Base-by-base conservation (phyloP, 2,888 invertebrate genomes). In the Noctua pronuba region DNA sequence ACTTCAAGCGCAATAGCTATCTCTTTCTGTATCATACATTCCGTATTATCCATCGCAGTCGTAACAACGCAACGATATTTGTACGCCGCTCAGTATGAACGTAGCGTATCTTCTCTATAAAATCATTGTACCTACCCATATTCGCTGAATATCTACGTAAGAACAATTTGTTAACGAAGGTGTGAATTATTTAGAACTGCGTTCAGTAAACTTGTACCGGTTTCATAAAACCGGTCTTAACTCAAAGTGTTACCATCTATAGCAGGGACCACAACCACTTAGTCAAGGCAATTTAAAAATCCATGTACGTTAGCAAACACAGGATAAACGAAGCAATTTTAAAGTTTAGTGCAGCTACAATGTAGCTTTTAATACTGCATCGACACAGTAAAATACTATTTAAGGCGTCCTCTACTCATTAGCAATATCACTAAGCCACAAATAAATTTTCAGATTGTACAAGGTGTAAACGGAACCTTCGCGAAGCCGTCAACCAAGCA, bases 321-420 rank as follows among this genome's bases (percentile, higher is more conserved):
- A 31, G 46, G n/a, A 2, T 60, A 18, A 80, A 44, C 44, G 49
- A 52, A 72, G 28, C 52, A 80, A 80, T 64, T 80, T 64, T 77
- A 62, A 44, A 72, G 18, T 73, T 77, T 62, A 41, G 3, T 62
- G 11, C n/a, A 38, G 18, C 11, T 38, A 24, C 35, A 80, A 28
- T 44, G 28, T 62, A 78, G 7, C 8, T 77, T 44, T 35, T 55
- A 7, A 31, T 55, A 44, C 18, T 6, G 31, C 11, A 31, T 60
- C 1, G 16, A 4, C 16, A 16, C 16, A 74, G 21, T 74, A 21
- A 52, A 72, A 24, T 71, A 46, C 3, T 28, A 46, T 70, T 13
- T 13, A 38, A 21, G 16, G 8, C 5, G 8, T 35, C 21, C 7
- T 38, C 38, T 38, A 4, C 41, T 21, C 5, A 41, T 16, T 8